These are phyloP conservation scores for Rhogogaster chlorosoma DNA, from an alignment of 2,888 invertebrate genomes.

Conservation along the genomic window DNA sequence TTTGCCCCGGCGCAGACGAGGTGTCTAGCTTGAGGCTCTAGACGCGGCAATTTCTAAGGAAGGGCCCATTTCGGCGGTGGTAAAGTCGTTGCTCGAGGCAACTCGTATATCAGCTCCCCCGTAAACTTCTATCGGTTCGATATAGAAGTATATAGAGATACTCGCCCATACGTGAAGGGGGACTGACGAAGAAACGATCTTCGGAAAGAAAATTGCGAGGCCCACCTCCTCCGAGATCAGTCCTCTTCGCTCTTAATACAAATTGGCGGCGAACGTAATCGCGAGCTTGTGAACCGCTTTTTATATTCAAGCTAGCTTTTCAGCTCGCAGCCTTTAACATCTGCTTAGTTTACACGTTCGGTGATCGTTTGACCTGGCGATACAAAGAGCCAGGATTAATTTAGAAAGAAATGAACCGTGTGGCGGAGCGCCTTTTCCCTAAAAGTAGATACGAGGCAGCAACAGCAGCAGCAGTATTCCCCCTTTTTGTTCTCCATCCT, in stretches of 20 bases:
- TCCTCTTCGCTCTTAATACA: slow-evolving; percentile 29
- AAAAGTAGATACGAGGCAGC: slow-evolving; percentile 33
- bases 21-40: slow-evolving; percentile 40
- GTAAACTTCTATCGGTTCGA: slow-evolving; percentile 67
- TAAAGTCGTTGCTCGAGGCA: slow-evolving; percentile 65
- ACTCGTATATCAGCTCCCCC: slow-evolving; percentile 57
- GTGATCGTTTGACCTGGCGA: slow-evolving; percentile 13
- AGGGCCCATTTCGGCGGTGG: slow-evolving; percentile 67
- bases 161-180: not conserved
- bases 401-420: slow-evolving; percentile 43
- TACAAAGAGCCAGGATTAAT: slow-evolving; percentile 33
- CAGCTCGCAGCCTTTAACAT: not conserved
- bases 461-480: not conserved
- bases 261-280: slow-evolving; percentile 18
- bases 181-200: slow-evolving; percentile 47
- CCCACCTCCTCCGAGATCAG: slow-evolving; percentile 16
- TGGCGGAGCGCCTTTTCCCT: slow-evolving; percentile 28
- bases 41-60: slow-evolving; percentile 46
- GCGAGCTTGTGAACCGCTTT: not conserved
- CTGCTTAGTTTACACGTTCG: slow-evolving; percentile 22
- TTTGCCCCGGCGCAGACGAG: slow-evolving; percentile 37
- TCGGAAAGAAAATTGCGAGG: slow-evolving; percentile 48
- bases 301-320: slow-evolving; percentile 12
- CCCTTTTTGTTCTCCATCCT: slow-evolving; percentile 34
- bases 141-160: slow-evolving; percentile 14